Percentiles rank a stretch among this genome's conserved stretches.
These are phyloP conservation scores for Oreochromis niloticus DNA, from an alignment of 2,113 vertebrate species.

Conservation along the genomic window DNA sequence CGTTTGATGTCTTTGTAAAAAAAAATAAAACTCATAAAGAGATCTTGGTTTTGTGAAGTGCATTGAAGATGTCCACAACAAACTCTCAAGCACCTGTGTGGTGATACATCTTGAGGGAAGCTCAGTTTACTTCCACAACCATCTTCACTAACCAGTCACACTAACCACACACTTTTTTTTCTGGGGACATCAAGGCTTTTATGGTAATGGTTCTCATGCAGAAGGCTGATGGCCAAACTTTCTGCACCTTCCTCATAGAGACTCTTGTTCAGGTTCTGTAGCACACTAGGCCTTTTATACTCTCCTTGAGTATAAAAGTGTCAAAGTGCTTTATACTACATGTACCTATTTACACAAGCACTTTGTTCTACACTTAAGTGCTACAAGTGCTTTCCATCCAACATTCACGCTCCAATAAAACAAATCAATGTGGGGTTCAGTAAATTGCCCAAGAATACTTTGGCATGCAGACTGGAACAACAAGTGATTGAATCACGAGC, in stretches of 20 bases:
- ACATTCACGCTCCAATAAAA: not conserved
- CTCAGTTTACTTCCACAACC: not conserved
- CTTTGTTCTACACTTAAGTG: not conserved
- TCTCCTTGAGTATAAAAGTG: not conserved
- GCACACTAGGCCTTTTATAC: fast-evolving
- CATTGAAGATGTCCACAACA: not conserved
- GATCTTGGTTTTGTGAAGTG: not conserved
- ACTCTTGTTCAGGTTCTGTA: not conserved
- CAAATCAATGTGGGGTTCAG: not conserved
- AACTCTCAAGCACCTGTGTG: not conserved
- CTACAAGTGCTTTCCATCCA: fast-evolving
- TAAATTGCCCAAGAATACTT: not conserved
- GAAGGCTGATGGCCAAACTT: not conserved
- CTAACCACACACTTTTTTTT: not conserved
- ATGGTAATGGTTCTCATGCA: not conserved
- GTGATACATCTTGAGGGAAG: not conserved
- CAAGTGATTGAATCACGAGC: fast-evolving
- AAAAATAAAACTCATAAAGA: not conserved
- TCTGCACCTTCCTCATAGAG: not conserved
- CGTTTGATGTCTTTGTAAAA: not conserved
- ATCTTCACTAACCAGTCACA: not conserved
- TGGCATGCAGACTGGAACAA: not conserved
- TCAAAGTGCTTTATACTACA: not conserved
- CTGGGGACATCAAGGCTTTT: not conserved
- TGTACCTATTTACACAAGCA: not conserved